Percentiles rank a stretch among this genome's conserved stretches.
phyloP scores from a whole-genome alignment of 2,113 vertebrate species.

The Emydocephalus ijimae region DNA sequence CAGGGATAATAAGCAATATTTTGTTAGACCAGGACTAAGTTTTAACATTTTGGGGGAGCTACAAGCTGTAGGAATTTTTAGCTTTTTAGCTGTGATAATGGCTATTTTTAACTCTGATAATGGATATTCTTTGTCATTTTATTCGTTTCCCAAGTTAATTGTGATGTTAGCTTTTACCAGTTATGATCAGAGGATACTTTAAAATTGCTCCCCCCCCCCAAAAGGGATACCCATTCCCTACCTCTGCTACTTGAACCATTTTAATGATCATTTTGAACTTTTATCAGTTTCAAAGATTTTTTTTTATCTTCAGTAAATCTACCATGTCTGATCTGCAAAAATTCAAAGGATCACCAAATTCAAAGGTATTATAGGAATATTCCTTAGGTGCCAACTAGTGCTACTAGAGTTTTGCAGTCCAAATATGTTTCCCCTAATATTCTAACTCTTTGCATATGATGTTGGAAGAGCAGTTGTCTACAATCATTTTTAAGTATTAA shows the following conservation, averaged over 20 bases:
- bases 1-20: not conserved
- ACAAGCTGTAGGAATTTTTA: not conserved
- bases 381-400: not conserved
- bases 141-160: not conserved
- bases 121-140: not conserved
- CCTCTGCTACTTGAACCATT: not conserved
- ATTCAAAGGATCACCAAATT: not conserved
- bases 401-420: not conserved
- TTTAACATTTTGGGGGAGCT: not conserved
- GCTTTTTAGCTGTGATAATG: not conserved
- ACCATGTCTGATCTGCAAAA: not conserved
- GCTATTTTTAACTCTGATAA: not conserved
- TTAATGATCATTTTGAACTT: no score
- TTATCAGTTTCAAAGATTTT: not conserved
- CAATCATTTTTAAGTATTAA: not conserved
- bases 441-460: not conserved
- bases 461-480: not conserved
- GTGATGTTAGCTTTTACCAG: not conserved
- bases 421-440: not conserved
- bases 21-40: not conserved
- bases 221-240: not conserved
- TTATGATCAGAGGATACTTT: not conserved
- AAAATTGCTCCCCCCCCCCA: not conserved
- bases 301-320: not conserved
- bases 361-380: not conserved